Evolutionary conservation across 2,888 invertebrate genomes (phyloP).

Genomic region (Apodemia zela): DNA sequence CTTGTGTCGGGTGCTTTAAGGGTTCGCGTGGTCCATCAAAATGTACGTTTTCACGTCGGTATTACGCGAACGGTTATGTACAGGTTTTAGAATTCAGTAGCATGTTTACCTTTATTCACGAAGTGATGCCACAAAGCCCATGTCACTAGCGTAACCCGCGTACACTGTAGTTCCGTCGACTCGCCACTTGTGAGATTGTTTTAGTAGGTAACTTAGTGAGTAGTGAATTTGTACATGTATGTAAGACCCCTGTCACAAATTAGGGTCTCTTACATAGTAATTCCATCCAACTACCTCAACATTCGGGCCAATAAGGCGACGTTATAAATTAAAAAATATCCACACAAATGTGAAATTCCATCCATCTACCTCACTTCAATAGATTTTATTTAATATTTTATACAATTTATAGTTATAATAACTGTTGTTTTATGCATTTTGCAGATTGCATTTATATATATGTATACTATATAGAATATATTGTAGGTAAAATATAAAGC

Average conservation of each 20-base stretch:
- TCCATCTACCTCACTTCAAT: constrained; percentile 87
- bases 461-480: constrained; percentile 73
- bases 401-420: constrained; percentile 80
- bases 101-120: constrained; percentile 26
- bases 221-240: constrained; percentile 70
- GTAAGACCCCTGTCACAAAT: constrained; percentile 66
- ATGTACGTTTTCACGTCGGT: constrained; percentile 14
- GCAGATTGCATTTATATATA: constrained; percentile 79
- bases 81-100: constrained; percentile 18
- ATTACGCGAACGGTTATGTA: constrained; percentile 16
- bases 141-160: constrained; percentile 41
- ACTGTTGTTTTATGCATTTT: constrained; percentile 81
- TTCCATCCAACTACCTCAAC: constrained; percentile 82
- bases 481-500: constrained; percentile 75
- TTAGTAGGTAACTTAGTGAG: constrained; percentile 64
- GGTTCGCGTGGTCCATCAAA: constrained; percentile 18
- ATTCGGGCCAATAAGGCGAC: constrained; percentile 76
- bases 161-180: constrained; percentile 48
- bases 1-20: constrained; percentile 24
- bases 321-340: constrained; percentile 67
- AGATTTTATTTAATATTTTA: constrained; percentile 82
- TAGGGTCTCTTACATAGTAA: constrained; percentile 75
- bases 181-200: constrained; percentile 56
- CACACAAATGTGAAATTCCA: constrained; percentile 84
- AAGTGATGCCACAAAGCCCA: constrained; percentile 26